Conservation (phyloP, 2,113 vertebrate species). For the Narcine bancroftii region DNA sequence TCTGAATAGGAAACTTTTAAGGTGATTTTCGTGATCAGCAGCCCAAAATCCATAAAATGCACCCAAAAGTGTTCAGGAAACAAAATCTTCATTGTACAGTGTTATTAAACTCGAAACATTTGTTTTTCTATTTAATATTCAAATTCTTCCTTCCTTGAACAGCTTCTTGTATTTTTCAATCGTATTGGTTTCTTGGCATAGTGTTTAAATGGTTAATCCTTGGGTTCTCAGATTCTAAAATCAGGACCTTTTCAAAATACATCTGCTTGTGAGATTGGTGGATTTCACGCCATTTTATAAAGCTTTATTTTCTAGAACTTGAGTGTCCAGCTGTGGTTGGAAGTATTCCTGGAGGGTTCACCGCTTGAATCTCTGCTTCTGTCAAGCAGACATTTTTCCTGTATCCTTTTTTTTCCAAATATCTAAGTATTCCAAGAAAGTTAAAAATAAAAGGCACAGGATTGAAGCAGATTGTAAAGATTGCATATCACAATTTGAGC, state of each 20-base stretch:
- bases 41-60: too few species aligned
- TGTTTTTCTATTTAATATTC: not conserved
- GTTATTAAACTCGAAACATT: not conserved
- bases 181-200: not conserved
- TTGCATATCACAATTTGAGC: too few species aligned
- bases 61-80: too few species aligned
- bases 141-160: not conserved
- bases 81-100: too few species aligned
- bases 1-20: too few species aligned
- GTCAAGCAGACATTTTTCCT: not conserved
- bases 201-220: not conserved
- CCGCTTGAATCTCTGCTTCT: not conserved
- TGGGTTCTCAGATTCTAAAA: not conserved
- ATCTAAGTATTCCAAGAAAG: not conserved
- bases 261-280: not conserved
- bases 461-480: not conserved
- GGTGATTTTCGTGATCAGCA: too few species aligned
- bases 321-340: not conserved
- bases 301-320: not conserved
- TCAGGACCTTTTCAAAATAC: not conserved
- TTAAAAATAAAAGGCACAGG: not conserved
- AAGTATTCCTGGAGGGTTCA: not conserved
- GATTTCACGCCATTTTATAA: not conserved
- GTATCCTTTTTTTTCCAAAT: not conserved
- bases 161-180: not conserved